These are phyloP conservation scores for Scaptomyza parva DNA, from an alignment of 2,888 invertebrate species.

Conservation along the genomic window DNA sequence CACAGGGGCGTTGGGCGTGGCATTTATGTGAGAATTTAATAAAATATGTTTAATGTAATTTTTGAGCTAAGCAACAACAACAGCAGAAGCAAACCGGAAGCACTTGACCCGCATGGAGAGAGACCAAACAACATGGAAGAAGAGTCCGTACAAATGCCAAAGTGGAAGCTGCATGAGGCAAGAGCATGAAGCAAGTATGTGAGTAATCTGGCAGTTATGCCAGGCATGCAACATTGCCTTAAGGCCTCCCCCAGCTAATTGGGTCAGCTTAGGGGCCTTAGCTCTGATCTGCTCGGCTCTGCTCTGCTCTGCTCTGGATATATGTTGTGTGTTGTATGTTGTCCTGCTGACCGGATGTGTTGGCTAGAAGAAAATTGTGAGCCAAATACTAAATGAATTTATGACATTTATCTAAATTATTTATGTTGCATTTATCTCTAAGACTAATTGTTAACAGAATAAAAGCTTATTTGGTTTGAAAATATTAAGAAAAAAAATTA, in stretches of 20 bases:
- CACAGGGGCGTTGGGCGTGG: slow-evolving; percentile 1
- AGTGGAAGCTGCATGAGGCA: slow-evolving; percentile 30
- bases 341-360: slow-evolving; percentile 42
- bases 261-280: slow-evolving; percentile 62
- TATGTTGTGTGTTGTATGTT: slow-evolving; percentile 1
- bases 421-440: slow-evolving; percentile 24
- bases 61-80: slow-evolving; percentile 31
- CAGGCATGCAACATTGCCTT: slow-evolving; percentile 42
- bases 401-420: slow-evolving; percentile 56
- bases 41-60: slow-evolving; percentile 77
- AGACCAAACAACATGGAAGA: slow-evolving; percentile 49
- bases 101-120: slow-evolving; percentile 41
- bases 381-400: slow-evolving; percentile 58
- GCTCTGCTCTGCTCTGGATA: slow-evolving; percentile 9
- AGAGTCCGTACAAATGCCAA: slow-evolving; percentile 45
- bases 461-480: too few relatives aligned
- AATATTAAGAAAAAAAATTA: too few relatives aligned
- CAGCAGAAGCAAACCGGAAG: slow-evolving; percentile 52
- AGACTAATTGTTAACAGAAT: slow-evolving; percentile 36
- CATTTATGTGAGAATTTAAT: slow-evolving; percentile 66
- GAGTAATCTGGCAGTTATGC: slow-evolving; percentile 44
- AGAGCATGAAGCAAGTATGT: slow-evolving; percentile 10
- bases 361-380: slow-evolving; percentile 48
- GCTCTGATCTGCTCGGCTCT: background rate
- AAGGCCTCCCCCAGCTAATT: slow-evolving; percentile 54